phyloP scores from a whole-genome alignment of 2,113 vertebrate species.

The Mormyrus iriodes region DNA sequence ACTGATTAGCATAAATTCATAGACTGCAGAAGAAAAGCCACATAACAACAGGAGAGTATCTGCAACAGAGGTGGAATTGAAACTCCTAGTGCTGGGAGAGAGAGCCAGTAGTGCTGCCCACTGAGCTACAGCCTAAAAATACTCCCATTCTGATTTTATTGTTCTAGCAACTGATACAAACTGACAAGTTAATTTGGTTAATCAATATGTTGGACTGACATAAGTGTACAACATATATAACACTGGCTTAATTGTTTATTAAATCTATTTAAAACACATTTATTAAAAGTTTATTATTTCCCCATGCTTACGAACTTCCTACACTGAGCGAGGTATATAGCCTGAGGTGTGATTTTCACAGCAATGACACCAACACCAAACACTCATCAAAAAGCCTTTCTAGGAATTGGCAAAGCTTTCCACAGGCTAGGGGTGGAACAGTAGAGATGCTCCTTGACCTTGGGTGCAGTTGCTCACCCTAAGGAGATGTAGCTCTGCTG shows the following conservation, averaged over 20 bases:
- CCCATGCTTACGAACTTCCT: background rate
- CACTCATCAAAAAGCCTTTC: background rate
- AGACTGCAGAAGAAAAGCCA: background rate
- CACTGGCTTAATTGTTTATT: background rate
- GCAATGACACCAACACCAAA: background rate
- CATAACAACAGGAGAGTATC: background rate
- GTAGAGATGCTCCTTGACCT: background rate
- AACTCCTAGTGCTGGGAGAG: background rate
- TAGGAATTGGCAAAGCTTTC: constrained; percentile 1
- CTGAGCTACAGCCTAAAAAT: background rate
- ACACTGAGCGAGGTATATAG: background rate
- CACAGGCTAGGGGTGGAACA: background rate
- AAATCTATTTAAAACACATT: constrained; percentile 5
- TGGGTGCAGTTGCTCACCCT: background rate
- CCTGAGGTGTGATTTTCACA: background rate
- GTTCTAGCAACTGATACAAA: background rate
- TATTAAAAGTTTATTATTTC: background rate
- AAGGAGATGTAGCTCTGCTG: background rate
- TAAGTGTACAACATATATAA: background rate
- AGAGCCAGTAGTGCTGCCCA: background rate
- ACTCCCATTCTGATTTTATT: background rate
- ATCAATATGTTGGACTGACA: background rate
- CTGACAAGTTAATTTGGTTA: background rate
- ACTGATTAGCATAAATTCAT: background rate
- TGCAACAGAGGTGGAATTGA: background rate